These are phyloP conservation scores for Garrulus glandarius DNA, from an alignment of 2,797 vertebrate species.

Conservation along the genomic window DNA sequence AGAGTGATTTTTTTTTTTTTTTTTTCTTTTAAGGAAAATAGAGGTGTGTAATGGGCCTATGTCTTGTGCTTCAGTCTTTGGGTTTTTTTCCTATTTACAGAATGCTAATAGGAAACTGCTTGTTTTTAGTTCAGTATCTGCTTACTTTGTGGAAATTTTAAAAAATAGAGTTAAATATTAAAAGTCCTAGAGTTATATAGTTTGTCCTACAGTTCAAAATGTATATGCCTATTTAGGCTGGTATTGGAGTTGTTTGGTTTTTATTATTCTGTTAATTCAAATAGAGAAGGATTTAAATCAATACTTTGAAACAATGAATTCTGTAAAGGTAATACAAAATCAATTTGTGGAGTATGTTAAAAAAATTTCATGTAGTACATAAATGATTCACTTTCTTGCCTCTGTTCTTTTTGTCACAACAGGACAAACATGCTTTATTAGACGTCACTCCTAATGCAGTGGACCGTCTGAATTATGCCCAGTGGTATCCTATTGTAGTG, in stretches of 20 bases:
- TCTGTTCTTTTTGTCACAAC: not conserved
- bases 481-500: slow-evolving; percentile 99
- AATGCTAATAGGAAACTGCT: not conserved
- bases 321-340: not conserved
- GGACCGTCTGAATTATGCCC: slow-evolving; percentile 96
- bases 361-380: not conserved
- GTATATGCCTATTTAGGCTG: not conserved
- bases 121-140: not conserved
- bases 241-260: not conserved
- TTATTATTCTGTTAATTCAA: not conserved
- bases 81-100: not conserved
- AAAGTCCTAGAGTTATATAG: not conserved
- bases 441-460: slow-evolving; percentile 98
- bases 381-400: not conserved
- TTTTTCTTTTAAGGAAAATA: not conserved
- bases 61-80: not conserved
- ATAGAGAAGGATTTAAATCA: not conserved
- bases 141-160: not conserved
- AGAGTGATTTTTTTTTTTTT: not conserved
- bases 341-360: not conserved
- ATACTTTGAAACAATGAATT: not conserved
- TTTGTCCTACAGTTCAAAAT: not conserved
- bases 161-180: not conserved
- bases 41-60: not conserved
- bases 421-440: slow-evolving; percentile 98